Evolutionary conservation across 2,113 vertebrate species (phyloP).

Genomic region (Atherinomorus stipes): DNA sequence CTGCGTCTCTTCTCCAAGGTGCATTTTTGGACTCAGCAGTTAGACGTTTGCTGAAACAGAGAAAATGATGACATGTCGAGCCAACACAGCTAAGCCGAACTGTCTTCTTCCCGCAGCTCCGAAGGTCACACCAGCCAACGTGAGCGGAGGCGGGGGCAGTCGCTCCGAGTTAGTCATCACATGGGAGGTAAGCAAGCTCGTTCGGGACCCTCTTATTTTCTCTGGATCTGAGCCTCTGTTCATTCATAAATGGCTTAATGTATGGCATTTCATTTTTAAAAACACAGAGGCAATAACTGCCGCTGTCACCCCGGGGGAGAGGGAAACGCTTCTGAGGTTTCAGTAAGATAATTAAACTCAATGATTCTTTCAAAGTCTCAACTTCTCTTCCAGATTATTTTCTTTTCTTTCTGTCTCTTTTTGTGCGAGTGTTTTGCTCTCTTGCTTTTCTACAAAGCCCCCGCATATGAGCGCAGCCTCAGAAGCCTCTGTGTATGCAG

Average conservation of each 20-base stretch:
- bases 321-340: constrained; percentile 78
- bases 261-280: constrained; percentile 79
- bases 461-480: constrained; percentile 22
- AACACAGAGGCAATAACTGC: constrained; percentile 77
- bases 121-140: constrained; percentile 94
- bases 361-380: constrained; percentile 56
- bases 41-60: constrained; percentile 2
- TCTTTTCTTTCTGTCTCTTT: constrained; percentile 2
- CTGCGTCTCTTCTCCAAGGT: not conserved
- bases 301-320: constrained; percentile 69
- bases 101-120: constrained; percentile 86
- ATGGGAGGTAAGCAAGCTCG: constrained; percentile 91
- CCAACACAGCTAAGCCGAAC: constrained; percentile 50
- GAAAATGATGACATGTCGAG: constrained; percentile 34
- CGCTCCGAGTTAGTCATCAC: constrained; percentile 98
- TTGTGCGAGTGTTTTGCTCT: not conserved
- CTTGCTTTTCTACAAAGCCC: constrained; percentile 32
- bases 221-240: constrained; percentile 51
- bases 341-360: constrained; percentile 78
- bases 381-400: constrained; percentile 44
- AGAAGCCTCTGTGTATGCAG: constrained; percentile 56
- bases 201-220: constrained; percentile 56
- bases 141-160: constrained; percentile 97
- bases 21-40: not conserved
- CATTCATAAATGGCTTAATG: constrained; percentile 76